Base-by-base conservation (phyloP, 1,140 invertebrate species). In the Panagrolaimus sp. region DNA sequence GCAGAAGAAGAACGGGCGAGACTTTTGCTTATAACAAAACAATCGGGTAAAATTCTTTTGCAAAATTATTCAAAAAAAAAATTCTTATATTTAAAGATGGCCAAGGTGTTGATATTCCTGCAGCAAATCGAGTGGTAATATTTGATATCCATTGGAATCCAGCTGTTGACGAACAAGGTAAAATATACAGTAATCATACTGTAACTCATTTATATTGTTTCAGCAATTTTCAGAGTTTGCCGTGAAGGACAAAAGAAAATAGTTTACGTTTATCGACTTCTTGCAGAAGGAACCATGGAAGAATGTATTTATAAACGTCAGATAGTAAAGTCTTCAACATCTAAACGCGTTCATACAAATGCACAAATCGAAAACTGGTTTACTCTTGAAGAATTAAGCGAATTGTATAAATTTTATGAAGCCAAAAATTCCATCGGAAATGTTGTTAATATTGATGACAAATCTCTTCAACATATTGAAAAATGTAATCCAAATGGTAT, bases 131-230 rank as follows among this genome's bases (percentile, higher is more conserved):
- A 69, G 94, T 97, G 0, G 90, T 99, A n/a, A 92, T 98, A 62
- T 96, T 98, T 84, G 95, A 98, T 85, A 93, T 93, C 1, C 94
- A 91, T 14, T 98, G 94, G 94, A 98, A 98, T 87, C 95, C 95
- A 6, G 92, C 92, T 0, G 90, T 95, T 81, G 96, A 99, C 83
- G 90, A 92, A n/a, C 96, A 99, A 86, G 32, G 32, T 38, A 4
- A 38, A 38, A 38, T 4, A 2, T 38, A 38, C 32, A 38, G 32
- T 38, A 38, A 7, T 7, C 2, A 38, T 38, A 4, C 7, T 38
- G 7, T 38, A 38, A 38, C 7, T 7, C 7, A 38, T 4, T 38
- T 4, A 38, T 38, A 38, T 38, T 38, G 2, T 38, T 38, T 38
- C 32, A 38, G 94, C 94, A 80, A 92, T 98, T 74, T 98, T 97